Evolutionary conservation across 2,888 invertebrate species (phyloP), one percentile per base, ranked within the genome.

Genomic region (Heliconius charithonia): DNA sequence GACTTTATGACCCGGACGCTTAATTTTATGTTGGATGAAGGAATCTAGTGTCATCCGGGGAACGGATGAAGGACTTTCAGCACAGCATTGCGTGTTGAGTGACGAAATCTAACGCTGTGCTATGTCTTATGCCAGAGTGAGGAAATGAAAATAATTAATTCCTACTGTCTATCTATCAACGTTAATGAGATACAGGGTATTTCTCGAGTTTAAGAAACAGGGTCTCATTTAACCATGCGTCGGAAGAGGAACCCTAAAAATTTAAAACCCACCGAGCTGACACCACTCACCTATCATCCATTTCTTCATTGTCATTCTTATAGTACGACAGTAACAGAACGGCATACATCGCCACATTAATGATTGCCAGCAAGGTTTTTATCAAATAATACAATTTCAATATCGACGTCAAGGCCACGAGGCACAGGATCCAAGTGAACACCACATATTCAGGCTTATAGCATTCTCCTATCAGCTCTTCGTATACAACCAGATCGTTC

Each of bases 391-490:
- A 98, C 27, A 99, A 94, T 89, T 98, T 98, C 51, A 99, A 95
- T 51, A 99, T 98, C 0, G 99, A 98, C 0, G 99, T 98, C 80
- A 98, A 93, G 0, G 98, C 98, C 65, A 99, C 97, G 87, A 99
- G 96, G 85, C 98, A 98, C 27, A 99, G 94, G 76, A 99, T 97
- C 97, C 99, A 98, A 4, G 98, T 98, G 92, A 98, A 98, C 6
- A 99, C 98, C 22, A 98, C 97, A 87, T 99, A 99, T 90, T 99
- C 98, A 0, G 97, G 97, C 84, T 96, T 96, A 72, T 95, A 93
- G 85, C 97, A 97, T 72, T 95, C 93, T 0, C 84, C 87, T 62
- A 45, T 69, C 16, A 62, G 75, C 29, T 80, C 79, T 9, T 63
- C 51, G 13, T 51, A 41, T 1, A 19, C 25, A 3, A 37, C 1